Evolutionary conservation across 2,888 invertebrate species (phyloP).

Genomic region (Diarsia dahlii): DNA sequence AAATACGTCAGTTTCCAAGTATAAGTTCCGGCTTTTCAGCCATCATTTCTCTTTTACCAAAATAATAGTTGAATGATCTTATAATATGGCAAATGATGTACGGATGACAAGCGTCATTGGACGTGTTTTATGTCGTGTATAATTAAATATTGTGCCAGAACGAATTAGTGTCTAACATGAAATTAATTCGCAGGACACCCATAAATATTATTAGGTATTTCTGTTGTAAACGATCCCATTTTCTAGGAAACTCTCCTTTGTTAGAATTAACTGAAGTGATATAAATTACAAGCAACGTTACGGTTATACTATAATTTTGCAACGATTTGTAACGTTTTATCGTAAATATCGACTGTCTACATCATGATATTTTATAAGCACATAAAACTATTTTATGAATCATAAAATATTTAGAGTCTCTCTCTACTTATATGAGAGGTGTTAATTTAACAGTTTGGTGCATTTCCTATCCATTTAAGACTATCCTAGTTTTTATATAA

Average conservation of each 20-base stretch:
- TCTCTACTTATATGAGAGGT: constrained; percentile 22
- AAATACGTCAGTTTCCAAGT: constrained; percentile 39
- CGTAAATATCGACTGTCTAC: constrained; percentile 42
- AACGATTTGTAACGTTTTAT: constrained; percentile 11
- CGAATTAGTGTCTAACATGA: constrained; percentile 28
- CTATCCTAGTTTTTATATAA: not conserved
- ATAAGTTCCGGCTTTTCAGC: constrained; percentile 39
- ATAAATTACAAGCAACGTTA: not conserved
- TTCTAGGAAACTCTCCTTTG: constrained; percentile 13
- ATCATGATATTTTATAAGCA: constrained; percentile 40
- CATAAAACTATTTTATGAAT: constrained; percentile 45
- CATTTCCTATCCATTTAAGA: constrained; percentile 18
- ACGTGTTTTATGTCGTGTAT: constrained; percentile 21
- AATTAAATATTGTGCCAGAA: constrained; percentile 39
- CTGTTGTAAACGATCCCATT: not conserved
- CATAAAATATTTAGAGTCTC: constrained; percentile 37
- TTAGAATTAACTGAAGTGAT: not conserved
- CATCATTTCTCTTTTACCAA: constrained; percentile 42
- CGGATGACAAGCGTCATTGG: constrained; percentile 18
- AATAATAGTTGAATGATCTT: constrained; percentile 53
- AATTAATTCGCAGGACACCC: constrained; percentile 11
- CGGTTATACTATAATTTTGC: not conserved
- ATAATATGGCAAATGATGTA: constrained; percentile 10
- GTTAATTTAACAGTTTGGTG: constrained; percentile 16
- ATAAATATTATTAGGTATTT: constrained; percentile 36